A percentile compares a stretch with the other conserved stretches of the same genome.
Conservation (phyloP, 2,797 vertebrate genomes). For the Aplochiton taeniatus region DNA sequence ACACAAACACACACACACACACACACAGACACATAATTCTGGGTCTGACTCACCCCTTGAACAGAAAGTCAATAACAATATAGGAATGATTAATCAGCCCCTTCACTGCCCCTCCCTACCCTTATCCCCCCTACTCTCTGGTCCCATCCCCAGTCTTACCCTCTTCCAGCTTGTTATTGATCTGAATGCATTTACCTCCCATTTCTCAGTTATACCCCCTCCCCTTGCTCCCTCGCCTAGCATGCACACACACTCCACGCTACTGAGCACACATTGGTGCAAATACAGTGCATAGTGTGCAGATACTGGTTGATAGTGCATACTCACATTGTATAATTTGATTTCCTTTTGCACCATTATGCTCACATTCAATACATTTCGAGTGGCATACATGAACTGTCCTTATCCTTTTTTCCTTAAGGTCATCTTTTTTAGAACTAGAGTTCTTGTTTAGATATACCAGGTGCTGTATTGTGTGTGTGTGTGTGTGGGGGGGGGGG, state of each 20-base stretch:
- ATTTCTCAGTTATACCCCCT: conserved; percentile 68
- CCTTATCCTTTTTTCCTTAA: too few relatives aligned
- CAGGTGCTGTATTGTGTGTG: neutral
- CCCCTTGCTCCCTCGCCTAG: conserved; percentile 48
- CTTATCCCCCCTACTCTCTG: conserved; percentile 6
- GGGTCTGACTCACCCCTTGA: conserved; percentile 75
- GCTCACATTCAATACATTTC: too few relatives aligned
- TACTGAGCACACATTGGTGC: conserved; percentile 24
- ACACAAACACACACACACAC: conserved; percentile 19
- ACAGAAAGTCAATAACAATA: conserved; percentile 82
- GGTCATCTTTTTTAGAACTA: too few relatives aligned
- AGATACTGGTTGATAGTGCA: too few relatives aligned
- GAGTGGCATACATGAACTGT: too few relatives aligned
- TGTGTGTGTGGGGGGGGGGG: neutral
- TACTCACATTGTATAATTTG: too few relatives aligned
- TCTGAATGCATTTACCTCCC: conserved; percentile 82
- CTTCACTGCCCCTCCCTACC: conserved; percentile 59
- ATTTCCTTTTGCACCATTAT: too few relatives aligned
- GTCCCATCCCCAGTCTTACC: conserved; percentile 54
- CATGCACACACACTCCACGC: conserved; percentile 45
- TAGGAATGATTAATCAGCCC: conserved; percentile 81
- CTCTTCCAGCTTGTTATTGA: conserved; percentile 75
- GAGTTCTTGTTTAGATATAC: too few relatives aligned
- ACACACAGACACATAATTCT: conserved; percentile 64
- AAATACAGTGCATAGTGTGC: conserved; percentile 10